Evolutionary conservation across 1,140 invertebrate genomes (phyloP).

Genomic region (Pygmarrhopalites habei): DNA sequence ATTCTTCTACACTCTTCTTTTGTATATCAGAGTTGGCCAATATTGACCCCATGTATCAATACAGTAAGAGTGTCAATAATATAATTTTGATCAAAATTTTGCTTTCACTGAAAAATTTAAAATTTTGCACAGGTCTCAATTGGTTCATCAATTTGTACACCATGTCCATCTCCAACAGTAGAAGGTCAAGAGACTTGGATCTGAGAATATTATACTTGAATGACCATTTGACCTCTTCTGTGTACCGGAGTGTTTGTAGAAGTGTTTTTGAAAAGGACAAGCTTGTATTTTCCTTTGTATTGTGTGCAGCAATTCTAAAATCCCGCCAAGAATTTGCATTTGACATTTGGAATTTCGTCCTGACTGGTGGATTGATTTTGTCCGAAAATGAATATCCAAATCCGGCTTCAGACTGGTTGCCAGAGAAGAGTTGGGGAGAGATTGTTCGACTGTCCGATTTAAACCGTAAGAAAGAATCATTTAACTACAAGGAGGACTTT

Average conservation of each 20-base stretch:
- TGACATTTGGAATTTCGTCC: conserved; percentile 53
- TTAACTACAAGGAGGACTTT: no score
- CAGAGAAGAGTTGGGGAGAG: conserved; percentile 77
- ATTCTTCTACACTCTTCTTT: conserved; percentile 85
- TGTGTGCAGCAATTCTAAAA: conserved; percentile 70
- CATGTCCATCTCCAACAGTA: conserved; percentile 33
- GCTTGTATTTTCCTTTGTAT: conserved; percentile 80
- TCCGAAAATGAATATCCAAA: conserved; percentile 67
- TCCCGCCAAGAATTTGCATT: conserved; percentile 12
- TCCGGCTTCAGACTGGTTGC: conserved; percentile 68
- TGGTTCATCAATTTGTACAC: conserved; percentile 90
- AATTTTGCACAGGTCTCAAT: no score
- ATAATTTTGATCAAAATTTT: no score
- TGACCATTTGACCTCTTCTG: conserved; percentile 72
- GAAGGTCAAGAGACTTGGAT: conserved; percentile 57
- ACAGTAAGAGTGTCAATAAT: no score
- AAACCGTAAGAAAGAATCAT: no score
- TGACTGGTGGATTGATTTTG: conserved; percentile 72
- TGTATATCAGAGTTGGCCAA: conserved; percentile 81
- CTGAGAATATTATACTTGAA: conserved; percentile 64
- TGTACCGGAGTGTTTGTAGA: conserved; percentile 83
- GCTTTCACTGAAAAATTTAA: no score
- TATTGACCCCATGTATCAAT: conserved; percentile 95
- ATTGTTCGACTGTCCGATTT: conserved; percentile 61
- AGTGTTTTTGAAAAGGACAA: conserved; percentile 93